These are phyloP conservation scores for Eilema depressum DNA, from an alignment of 2,888 invertebrate genomes.

Conservation along the genomic window DNA sequence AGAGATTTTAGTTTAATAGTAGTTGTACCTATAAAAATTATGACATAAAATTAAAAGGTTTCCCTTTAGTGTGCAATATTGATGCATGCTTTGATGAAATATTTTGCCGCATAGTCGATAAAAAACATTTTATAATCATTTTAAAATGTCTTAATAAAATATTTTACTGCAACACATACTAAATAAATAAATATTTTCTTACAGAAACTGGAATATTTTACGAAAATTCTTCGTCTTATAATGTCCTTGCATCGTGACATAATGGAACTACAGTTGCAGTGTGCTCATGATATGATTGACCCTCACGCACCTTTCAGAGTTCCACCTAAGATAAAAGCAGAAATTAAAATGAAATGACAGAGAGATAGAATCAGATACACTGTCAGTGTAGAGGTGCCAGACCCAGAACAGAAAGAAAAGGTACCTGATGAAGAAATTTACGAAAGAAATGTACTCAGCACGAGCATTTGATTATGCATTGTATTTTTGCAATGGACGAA, in stretches of 20 bases:
- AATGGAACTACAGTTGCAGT: conserved; percentile 76
- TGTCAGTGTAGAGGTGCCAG: conserved; percentile 57
- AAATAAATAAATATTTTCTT: conserved; percentile 36
- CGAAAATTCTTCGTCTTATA: conserved; percentile 79
- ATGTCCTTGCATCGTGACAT: conserved; percentile 81
- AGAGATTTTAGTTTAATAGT: conserved; percentile 54
- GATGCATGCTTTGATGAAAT: conserved; percentile 65
- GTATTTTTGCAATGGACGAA: background rate
- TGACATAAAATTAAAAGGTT: conserved; percentile 50
- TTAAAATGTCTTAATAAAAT: background rate
- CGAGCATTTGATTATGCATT: background rate
- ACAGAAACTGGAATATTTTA: conserved; percentile 82
- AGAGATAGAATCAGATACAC: conserved; percentile 55
- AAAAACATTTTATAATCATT: background rate
- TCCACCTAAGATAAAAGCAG: conserved; percentile 72
- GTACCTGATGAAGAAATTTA: conserved; percentile 34
- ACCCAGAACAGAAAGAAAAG: background rate
- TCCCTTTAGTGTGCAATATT: conserved; percentile 87
- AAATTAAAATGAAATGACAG: conserved; percentile 80
- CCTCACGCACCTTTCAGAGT: conserved; percentile 60
- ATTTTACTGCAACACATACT: background rate
- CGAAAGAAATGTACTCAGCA: conserved; percentile 9
- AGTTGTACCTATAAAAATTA: background rate
- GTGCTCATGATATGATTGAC: conserved; percentile 53
- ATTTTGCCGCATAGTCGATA: background rate